These are phyloP conservation scores for Helicoverpa armigera DNA, from an alignment of 1,140 invertebrate species.

Conservation along the genomic window DNA sequence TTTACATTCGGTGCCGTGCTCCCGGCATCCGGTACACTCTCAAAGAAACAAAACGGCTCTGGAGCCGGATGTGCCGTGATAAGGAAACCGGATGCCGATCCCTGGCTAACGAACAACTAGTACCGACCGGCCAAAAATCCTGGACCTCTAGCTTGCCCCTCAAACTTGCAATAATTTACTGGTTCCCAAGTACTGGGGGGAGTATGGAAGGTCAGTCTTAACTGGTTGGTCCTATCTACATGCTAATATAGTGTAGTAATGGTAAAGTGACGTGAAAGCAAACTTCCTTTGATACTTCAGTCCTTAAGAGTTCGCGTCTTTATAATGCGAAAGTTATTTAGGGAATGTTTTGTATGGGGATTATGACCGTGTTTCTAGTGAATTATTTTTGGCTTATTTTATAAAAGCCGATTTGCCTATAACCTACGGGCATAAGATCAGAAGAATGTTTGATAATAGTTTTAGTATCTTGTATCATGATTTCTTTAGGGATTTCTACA, in stretches of 20 bases:
- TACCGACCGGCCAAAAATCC: conserved; percentile 53
- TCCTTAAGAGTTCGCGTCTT: conserved; percentile 53
- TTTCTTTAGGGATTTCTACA: too few relatives aligned
- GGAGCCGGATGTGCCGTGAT: conserved; percentile 68
- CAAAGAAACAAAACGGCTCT: conserved; percentile 72
- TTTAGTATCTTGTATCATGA: too few relatives aligned
- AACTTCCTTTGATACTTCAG: conserved; percentile 63
- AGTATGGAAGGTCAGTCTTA: conserved; percentile 39
- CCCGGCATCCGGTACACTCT: conserved; percentile 64
- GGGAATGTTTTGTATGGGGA: conserved; percentile 18
- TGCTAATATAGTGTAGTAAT: conserved; percentile 61
- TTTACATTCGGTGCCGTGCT: conserved; percentile 31
- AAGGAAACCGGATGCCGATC: conserved; percentile 75
- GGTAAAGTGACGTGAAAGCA: conserved; percentile 60
- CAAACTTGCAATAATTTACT: conserved; percentile 12
- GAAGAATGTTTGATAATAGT: too few relatives aligned
- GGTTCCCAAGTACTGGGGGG: neutral
- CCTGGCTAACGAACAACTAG: conserved; percentile 73
- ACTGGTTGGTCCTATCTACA: conserved; percentile 49
- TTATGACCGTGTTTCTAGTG: conserved; percentile 8
- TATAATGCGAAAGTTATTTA: conserved; percentile 47
- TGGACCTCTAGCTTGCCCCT: conserved; percentile 43
- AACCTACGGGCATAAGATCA: neutral
- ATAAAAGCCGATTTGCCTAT: neutral
- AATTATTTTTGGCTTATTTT: neutral